Percentiles rank a stretch among this genome's conserved stretches.
Evolutionary conservation across 2,888 invertebrate species (phyloP).

Genomic region (Pandemis corylana): DNA sequence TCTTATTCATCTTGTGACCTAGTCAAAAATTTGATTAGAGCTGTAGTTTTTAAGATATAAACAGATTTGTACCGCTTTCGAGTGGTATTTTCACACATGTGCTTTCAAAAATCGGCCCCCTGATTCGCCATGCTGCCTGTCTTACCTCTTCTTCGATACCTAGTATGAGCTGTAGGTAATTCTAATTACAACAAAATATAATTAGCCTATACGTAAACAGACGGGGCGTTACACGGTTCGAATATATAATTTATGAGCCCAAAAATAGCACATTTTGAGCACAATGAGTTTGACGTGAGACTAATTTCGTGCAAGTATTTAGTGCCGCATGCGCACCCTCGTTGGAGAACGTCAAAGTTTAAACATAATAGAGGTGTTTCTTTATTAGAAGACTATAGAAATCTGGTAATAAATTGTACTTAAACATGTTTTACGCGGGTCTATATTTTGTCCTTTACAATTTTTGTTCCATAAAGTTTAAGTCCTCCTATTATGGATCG

Average conservation of each 20-base stretch:
- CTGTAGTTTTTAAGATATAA: no score
- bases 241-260: conserved; percentile 69
- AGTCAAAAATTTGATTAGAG: no score
- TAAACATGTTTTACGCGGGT: no score
- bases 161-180: not conserved
- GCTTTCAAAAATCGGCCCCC: no score
- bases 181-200: conserved; percentile 51
- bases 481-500: no score
- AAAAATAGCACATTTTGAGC: conserved; percentile 59
- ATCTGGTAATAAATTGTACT: not conserved
- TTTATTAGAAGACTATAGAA: not conserved
- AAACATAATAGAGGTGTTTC: not conserved
- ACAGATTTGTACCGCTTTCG: no score
- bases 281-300: conserved; percentile 66
- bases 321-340: conserved; percentile 46
- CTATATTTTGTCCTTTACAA: no score
- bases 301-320: conserved; percentile 72
- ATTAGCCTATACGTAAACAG: conserved; percentile 67
- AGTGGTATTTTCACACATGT: no score
- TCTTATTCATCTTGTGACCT: no score
- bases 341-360: not conserved
- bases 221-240: conserved; percentile 65
- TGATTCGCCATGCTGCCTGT: no score
- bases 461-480: no score
- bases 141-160: not conserved